A percentile compares a stretch with the other conserved stretches of the same genome.
These are phyloP conservation scores for Zeus faber DNA, from an alignment of 2,113 vertebrate genomes.

Conservation along the genomic window DNA sequence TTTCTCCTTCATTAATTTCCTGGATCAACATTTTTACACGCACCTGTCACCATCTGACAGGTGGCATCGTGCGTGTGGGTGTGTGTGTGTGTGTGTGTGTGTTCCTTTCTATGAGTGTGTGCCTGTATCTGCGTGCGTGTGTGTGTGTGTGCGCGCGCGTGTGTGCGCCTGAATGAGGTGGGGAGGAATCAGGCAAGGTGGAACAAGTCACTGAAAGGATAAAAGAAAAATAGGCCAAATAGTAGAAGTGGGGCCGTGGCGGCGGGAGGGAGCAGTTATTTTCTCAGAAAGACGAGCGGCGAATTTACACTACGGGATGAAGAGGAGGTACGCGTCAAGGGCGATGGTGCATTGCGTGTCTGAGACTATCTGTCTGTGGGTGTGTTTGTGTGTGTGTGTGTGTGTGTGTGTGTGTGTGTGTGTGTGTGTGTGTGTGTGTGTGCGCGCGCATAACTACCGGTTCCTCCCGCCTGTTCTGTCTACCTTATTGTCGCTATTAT, in stretches of 20 bases:
- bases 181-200: slow-evolving; percentile 9
- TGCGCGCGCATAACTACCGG: not conserved
- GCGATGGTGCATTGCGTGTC: too few species aligned
- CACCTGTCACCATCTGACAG: slow-evolving; percentile 31
- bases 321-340: too few species aligned
- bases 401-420: slow-evolving; percentile 17
- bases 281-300: too few species aligned
- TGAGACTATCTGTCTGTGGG: too few species aligned
- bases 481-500: slow-evolving; percentile 38
- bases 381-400: slow-evolving; percentile 11
- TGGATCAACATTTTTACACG: slow-evolving; percentile 49
- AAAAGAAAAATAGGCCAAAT: slow-evolving; percentile 7
- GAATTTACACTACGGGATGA: too few species aligned
- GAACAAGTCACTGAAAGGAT: slow-evolving; percentile 10
- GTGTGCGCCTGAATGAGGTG: too few species aligned
- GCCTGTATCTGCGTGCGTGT: slow-evolving; percentile 1
- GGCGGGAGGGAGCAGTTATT: too few species aligned
- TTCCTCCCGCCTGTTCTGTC: slow-evolving; percentile 4
- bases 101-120: too few species aligned
- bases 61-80: too few species aligned
- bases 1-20: slow-evolving; percentile 50
- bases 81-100: too few species aligned
- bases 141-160: not conserved
- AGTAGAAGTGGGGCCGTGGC: slow-evolving; percentile 10
- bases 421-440: slow-evolving; percentile 14